These are phyloP conservation scores for Mesoligia furuncula DNA, from an alignment of 2,888 invertebrate genomes.

Conservation along the genomic window DNA sequence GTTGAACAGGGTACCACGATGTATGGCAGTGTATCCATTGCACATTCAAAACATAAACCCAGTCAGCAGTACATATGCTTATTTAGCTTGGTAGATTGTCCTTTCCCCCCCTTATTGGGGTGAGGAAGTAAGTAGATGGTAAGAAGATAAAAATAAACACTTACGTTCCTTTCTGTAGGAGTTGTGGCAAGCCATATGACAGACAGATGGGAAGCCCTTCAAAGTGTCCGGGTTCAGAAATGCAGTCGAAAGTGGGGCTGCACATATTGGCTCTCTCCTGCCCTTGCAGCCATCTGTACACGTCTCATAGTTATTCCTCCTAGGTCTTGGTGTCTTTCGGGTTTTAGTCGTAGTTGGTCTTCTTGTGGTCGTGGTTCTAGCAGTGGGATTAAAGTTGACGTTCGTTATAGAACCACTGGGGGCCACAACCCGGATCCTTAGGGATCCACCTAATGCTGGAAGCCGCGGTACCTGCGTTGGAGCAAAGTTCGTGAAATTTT, in stretches of 20 bases:
- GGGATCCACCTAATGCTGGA: neutral
- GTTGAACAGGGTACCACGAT: neutral
- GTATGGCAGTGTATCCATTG: neutral
- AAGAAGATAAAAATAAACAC: constrained; percentile 61
- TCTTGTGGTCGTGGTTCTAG: constrained; percentile 44
- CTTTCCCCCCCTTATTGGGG: too few relatives aligned
- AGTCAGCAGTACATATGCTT: neutral
- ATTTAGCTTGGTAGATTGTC: neutral
- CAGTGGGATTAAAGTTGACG: constrained; percentile 75
- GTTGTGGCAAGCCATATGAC: constrained; percentile 88
- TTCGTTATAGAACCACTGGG: constrained; percentile 83
- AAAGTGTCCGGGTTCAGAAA: constrained; percentile 80
- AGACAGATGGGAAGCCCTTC: constrained; percentile 86
- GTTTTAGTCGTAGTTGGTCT: constrained; percentile 71
- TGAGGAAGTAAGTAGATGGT: neutral
- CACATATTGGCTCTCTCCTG: constrained; percentile 81
- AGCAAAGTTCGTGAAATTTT: constrained; percentile 20
- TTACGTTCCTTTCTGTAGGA: constrained; percentile 84
- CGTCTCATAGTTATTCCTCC: constrained; percentile 80
- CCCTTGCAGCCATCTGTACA: constrained; percentile 82
- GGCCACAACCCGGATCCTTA: constrained; percentile 81
- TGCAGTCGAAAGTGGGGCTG: constrained; percentile 76
- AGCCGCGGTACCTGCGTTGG: constrained; percentile 9
- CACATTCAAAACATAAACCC: neutral
- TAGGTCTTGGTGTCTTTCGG: constrained; percentile 74